These are phyloP conservation scores for Papilio polytes DNA, from an alignment of 1,140 invertebrate species.

Conservation along the genomic window DNA sequence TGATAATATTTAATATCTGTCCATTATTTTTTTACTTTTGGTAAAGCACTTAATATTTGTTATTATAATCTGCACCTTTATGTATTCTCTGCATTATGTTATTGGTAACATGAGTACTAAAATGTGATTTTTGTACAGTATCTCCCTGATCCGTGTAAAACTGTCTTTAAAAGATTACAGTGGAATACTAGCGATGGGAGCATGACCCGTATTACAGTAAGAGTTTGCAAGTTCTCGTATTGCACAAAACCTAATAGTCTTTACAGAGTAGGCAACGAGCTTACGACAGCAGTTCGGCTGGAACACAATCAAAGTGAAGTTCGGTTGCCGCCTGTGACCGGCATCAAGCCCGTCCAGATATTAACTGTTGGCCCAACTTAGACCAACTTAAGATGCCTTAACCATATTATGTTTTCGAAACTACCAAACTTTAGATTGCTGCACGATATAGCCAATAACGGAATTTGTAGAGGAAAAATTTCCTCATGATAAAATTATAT, in stretches of 20 bases:
- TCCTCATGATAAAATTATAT: too few species aligned
- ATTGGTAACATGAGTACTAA: too few species aligned
- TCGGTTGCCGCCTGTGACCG: conserved; percentile 32
- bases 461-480: background rate
- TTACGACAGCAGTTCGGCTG: conserved; percentile 35
- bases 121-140: background rate
- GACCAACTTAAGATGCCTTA: conserved; percentile 36
- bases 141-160: background rate
- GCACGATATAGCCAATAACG: background rate
- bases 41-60: too few species aligned
- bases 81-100: too few species aligned
- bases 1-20: too few species aligned
- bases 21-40: background rate
- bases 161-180: conserved; percentile 30
- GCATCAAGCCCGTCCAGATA: conserved; percentile 39
- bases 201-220: conserved; percentile 32
- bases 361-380: conserved; percentile 38
- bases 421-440: conserved; percentile 14
- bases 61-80: too few species aligned
- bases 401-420: conserved; percentile 33
- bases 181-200: background rate
- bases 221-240: conserved; percentile 36
- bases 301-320: conserved; percentile 41
- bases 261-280: conserved; percentile 38
- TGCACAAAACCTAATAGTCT: conserved; percentile 39